Evolutionary conservation across 2,888 invertebrate genomes (phyloP), one percentile per base, ranked within the genome.

Genomic region (Odontothrips loti): DNA sequence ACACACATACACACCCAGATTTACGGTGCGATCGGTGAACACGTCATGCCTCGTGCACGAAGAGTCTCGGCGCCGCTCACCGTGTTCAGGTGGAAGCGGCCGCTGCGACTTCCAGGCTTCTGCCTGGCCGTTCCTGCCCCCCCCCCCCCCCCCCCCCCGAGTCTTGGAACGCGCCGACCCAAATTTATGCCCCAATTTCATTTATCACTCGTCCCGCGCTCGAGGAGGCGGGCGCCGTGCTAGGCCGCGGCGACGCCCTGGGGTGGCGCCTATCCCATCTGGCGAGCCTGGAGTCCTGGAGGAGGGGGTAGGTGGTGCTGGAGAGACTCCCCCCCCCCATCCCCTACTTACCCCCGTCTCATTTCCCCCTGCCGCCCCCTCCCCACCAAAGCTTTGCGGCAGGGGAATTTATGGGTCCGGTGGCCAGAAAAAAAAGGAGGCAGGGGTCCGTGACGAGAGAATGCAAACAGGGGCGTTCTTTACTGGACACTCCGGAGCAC

Each of bases 361-460:
- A n/a, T 43, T 43, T 4, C 34, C 34, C 34, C 34, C 34, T 6
- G 6, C 34, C 34, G 3, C 34, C 34, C 34, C 34, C 34, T 43
- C 34, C 34, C 34, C 3, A 6, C 34, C 2, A 43, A 43, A 43
- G 34, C 34, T 43, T 43, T 43, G 34, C 34, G 34, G 34, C 34
- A 2, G 6, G 34, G 34, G 34, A 43, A 58, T 58, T 58, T 58
- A 58, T 79, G 79, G 79, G 79, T 15, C 20, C 34, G 79, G 43
- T 43, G 34, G 34, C 34, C 2, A 43, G 6, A 43, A 43, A 43
- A 43, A 43, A 43, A 43, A 6, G 6, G 34, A 6, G 6, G 34
- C 34, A 43, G 43, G 20, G 79, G 79, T 43, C 23, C n/a, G 29
- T 17, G 23, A 78, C 80, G 10, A 34, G 29, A 80, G 29, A 81